phyloP scores from a whole-genome alignment of 2,797 vertebrate species.

The Rhadinocentrus ornatus region DNA sequence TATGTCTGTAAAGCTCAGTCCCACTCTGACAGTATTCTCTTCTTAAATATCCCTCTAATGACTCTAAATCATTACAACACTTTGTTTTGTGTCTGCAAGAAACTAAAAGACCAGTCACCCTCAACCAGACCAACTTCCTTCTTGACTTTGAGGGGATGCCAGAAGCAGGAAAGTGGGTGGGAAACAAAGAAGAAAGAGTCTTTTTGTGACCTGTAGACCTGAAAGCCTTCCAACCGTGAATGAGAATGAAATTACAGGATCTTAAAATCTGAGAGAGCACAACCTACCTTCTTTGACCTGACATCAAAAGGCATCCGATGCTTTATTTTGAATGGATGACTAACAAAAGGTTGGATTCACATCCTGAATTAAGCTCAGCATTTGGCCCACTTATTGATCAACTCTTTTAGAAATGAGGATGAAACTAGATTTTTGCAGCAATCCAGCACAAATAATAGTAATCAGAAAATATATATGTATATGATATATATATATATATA shows the following conservation, averaged over 20 bases:
- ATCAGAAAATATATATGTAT: not conserved
- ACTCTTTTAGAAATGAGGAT: constrained; percentile 11
- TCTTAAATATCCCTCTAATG: constrained; percentile 9
- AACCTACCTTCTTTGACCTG: constrained; percentile 43
- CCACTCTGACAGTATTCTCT: not conserved
- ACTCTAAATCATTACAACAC: constrained; percentile 8
- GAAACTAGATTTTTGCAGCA: constrained; percentile 7
- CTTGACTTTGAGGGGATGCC: constrained; percentile 64
- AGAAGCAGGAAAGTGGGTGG: constrained; percentile 62
- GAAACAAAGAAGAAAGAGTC: constrained; percentile 65
- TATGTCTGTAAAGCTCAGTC: constrained; percentile 15
- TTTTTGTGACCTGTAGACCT: constrained; percentile 56
- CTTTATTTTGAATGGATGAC: constrained; percentile 18
- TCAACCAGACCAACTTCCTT: constrained; percentile 42
- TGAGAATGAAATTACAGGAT: constrained; percentile 63
- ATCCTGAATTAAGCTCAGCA: constrained; percentile 12
- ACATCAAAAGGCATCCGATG: constrained; percentile 39
- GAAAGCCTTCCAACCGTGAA: constrained; percentile 52
- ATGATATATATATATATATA: not conserved
- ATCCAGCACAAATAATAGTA: not conserved
- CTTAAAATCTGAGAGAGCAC: constrained; percentile 27
- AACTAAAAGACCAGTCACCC: constrained; percentile 16
- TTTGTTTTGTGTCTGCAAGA: constrained; percentile 24
- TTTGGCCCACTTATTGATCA: not conserved
- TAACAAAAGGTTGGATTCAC: constrained; percentile 32